These are phyloP conservation scores for Agraylea sexmaculata DNA, from an alignment of 1,140 invertebrate genomes.

Conservation along the genomic window DNA sequence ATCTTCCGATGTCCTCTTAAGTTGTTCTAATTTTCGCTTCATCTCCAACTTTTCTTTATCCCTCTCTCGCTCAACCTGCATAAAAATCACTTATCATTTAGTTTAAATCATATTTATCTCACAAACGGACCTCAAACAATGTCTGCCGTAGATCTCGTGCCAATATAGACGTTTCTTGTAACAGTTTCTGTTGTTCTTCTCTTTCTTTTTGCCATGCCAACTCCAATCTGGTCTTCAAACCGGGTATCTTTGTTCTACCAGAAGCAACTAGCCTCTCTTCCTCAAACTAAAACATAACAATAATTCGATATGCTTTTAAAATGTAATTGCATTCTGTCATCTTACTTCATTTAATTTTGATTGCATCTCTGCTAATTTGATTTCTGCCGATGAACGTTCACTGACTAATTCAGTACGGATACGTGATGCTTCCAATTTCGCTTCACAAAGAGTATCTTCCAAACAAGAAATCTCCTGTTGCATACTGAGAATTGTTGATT, in stretches of 20 bases:
- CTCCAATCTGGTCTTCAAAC: conserved; percentile 79
- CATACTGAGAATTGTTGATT: conserved; percentile 52
- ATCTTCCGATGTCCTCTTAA: conserved; percentile 73
- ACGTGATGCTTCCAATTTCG: conserved; percentile 68
- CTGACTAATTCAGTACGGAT: conserved; percentile 82
- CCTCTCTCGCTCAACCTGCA: conserved; percentile 68
- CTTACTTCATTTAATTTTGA: conserved; percentile 81
- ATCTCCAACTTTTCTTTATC: conserved; percentile 80
- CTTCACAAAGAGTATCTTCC: conserved; percentile 80
- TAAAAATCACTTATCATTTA: conserved; percentile 16
- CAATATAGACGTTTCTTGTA: conserved; percentile 83
- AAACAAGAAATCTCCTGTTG: conserved; percentile 70
- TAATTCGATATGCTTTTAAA: conserved; percentile 12
- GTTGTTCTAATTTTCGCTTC: conserved; percentile 72
- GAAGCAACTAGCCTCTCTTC: conserved; percentile 68
- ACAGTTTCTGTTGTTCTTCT: conserved; percentile 77
- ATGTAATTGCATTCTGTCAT: conserved; percentile 1
- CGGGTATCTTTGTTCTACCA: conserved; percentile 72
- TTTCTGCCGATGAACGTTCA: conserved; percentile 76
- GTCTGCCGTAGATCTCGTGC: conserved; percentile 80
- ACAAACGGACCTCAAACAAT: conserved; percentile 76
- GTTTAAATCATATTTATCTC: not conserved
- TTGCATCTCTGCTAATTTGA: conserved; percentile 79
- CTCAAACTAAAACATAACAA: conserved; percentile 48
- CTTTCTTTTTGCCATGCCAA: conserved; percentile 92